These are phyloP conservation scores for Aviceda subcristata DNA, from an alignment of 2,113 vertebrate genomes.

Conservation along the genomic window DNA sequence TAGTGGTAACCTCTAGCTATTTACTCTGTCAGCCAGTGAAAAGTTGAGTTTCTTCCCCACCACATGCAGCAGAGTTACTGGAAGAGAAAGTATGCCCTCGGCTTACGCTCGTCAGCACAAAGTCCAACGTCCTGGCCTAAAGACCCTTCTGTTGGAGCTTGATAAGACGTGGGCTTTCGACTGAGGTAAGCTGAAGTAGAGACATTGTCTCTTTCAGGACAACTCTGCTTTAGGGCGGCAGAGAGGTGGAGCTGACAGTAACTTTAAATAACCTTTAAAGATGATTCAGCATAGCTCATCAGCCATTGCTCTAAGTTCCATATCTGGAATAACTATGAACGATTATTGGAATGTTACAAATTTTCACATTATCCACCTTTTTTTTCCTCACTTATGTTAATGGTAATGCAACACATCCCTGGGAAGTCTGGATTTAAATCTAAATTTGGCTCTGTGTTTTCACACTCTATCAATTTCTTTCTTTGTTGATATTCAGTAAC, in stretches of 20 bases:
- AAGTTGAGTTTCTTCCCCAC: not conserved
- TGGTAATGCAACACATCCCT: rapidly evolving
- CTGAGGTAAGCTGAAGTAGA: not conserved
- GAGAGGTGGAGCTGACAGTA: not conserved
- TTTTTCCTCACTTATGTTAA: rapidly evolving
- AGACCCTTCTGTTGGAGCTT: not conserved
- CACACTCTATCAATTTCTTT: not conserved
- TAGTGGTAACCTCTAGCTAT: not conserved
- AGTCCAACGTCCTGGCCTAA: not conserved
- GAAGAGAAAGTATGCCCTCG: not conserved
- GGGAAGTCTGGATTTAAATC: not conserved
- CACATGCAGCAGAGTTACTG: not conserved
- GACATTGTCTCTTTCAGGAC: not conserved
- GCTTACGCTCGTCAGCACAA: not conserved
- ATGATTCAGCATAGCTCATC: not conserved
- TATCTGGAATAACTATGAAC: not conserved
- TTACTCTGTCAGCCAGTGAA: not conserved
- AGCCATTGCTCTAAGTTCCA: not conserved
- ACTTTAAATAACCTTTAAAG: not conserved
- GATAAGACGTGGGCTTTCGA: not conserved
- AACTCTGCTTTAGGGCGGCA: not conserved
- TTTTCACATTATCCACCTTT: not conserved
- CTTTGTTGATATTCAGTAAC: not conserved
- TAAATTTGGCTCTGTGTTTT: not conserved
- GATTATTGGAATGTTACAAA: not conserved